Evolutionary conservation across 2,113 vertebrate genomes (phyloP).

Genomic region (Tympanuchus pallidicinctus): DNA sequence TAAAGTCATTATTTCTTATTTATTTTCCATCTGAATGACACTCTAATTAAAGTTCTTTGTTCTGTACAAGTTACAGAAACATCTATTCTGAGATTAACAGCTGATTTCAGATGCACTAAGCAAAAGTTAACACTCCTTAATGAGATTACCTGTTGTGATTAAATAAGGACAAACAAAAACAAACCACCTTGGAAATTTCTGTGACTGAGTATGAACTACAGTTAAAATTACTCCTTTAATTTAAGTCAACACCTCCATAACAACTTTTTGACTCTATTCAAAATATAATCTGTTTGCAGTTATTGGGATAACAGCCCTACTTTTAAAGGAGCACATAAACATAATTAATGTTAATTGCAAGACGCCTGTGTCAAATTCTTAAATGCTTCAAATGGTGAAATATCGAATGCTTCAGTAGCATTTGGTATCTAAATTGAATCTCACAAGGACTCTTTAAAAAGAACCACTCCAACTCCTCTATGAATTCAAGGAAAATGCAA

Average conservation of each 20-base stretch:
- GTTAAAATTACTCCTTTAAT: constrained; percentile 54
- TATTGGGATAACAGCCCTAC: neutral
- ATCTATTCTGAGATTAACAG: constrained; percentile 53
- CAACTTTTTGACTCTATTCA: neutral
- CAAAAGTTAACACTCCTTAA: constrained; percentile 79
- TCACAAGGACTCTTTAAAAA: neutral
- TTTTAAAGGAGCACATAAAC: constrained; percentile 41
- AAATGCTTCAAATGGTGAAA: constrained; percentile 40
- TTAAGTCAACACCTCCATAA: neutral
- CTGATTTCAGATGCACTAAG: constrained; percentile 69
- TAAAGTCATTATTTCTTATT: constrained; percentile 77
- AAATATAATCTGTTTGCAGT: constrained; percentile 1
- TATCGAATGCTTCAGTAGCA: neutral
- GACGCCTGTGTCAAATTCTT: constrained; percentile 45
- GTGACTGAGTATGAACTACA: constrained; percentile 47
- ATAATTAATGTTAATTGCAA: constrained; percentile 28
- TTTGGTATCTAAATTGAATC: neutral
- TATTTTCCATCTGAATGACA: constrained; percentile 76
- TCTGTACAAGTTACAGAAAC: constrained; percentile 68
- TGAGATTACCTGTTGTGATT: constrained; percentile 79
- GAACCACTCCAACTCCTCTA: neutral
- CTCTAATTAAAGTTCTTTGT: constrained; percentile 71
- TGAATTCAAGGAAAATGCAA: neutral
- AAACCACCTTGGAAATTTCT: constrained; percentile 67
- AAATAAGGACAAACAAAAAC: constrained; percentile 68